Base-by-base conservation (phyloP, 30 jellyfish, hydroid and myxozoan genomes). In the Hydractinia echinata region DNA sequence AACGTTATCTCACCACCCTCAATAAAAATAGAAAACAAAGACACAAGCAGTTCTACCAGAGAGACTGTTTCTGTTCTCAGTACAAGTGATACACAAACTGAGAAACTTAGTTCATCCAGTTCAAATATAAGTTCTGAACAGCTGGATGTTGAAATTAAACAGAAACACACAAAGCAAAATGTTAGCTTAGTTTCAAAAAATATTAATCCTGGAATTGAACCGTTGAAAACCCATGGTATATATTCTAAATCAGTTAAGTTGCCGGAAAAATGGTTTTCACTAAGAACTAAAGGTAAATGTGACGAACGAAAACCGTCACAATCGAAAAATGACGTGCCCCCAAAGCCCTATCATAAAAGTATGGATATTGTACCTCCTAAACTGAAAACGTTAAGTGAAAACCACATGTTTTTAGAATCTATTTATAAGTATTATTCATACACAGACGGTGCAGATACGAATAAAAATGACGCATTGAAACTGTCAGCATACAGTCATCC, bases 401-500 rank as follows among this genome's bases (percentile, higher is more conserved):
- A 91, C 73, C 84, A 89, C 54, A 77, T 48, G 51, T 91, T 91
- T 81, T 72, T 87, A 19, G 96, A 91, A 53, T 91, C 97, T 20
- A 73, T 86, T 15, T 76, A 80, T 66, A 49, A 60, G 21, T 52
- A 66, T 61, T n/a, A 80, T 51, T 48, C 55, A 5, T 15, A 51
- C 14, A 60, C 68, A 19, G 74, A 64, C 7, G 39, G 74, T 7
- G 39, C 19, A 64, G 18, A n/a, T 0, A 44, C 4, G 18, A 6
- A 44, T n/a, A 64, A 7, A 13, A 44, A 44, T 13, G 15, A 58
- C 69, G 15, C 69, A 11, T 13, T 13, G 1, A 16, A 13, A 58
- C 69, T 16, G 69, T 13, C 50, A 10, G 51, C 78, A 11, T 15
- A 10, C 21, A 48, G 50, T 20, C 15, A 52, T 10, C 53, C 76